A percentile compares a stretch with the other conserved stretches of the same genome.
Conservation (phyloP, 2,797 vertebrate genomes). For the Harpagifer antarcticus region DNA sequence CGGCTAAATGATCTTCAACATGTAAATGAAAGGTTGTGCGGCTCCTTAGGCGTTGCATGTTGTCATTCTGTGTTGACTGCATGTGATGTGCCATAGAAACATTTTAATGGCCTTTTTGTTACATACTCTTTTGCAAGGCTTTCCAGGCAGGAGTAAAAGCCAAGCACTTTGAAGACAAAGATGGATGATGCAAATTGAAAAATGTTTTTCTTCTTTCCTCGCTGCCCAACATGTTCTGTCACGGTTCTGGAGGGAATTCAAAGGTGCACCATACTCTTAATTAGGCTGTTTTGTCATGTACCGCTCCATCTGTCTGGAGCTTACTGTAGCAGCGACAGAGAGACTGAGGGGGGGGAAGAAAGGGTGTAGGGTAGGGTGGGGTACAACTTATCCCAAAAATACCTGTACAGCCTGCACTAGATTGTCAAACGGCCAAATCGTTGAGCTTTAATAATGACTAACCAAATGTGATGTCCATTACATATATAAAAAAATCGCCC, state of each 20-base stretch:
- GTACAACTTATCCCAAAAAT: constrained; percentile 25
- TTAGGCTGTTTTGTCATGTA: constrained; percentile 80
- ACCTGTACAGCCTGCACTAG: constrained; percentile 56
- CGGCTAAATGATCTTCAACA: constrained; percentile 16
- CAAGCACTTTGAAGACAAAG: constrained; percentile 47
- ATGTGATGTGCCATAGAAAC: constrained; percentile 20
- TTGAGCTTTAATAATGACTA: constrained; percentile 52
- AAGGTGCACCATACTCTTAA: constrained; percentile 75
- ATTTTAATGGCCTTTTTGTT: constrained; percentile 57
- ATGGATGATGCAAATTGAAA: constrained; percentile 64
- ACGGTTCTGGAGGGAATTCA: constrained; percentile 71
- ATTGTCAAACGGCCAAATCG: constrained; percentile 54
- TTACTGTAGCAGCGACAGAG: constrained; percentile 60
- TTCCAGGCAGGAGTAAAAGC: constrained; percentile 33
- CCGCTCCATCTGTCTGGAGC: constrained; percentile 70
- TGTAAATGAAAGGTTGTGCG: constrained; percentile 39
- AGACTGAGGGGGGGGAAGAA: constrained; percentile 15
- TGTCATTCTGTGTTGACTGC: constrained; percentile 26
- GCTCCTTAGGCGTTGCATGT: constrained; percentile 50
- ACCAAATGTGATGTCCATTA: constrained; percentile 46
- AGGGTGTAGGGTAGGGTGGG: constrained; percentile 22
- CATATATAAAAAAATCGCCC: constrained; percentile 32
- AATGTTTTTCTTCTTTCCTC: constrained; percentile 41
- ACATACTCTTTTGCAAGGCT: constrained; percentile 23
- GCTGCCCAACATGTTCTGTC: constrained; percentile 60